Conservation (phyloP, 2,797 vertebrate genomes). For the Gadopsis marmoratus region DNA sequence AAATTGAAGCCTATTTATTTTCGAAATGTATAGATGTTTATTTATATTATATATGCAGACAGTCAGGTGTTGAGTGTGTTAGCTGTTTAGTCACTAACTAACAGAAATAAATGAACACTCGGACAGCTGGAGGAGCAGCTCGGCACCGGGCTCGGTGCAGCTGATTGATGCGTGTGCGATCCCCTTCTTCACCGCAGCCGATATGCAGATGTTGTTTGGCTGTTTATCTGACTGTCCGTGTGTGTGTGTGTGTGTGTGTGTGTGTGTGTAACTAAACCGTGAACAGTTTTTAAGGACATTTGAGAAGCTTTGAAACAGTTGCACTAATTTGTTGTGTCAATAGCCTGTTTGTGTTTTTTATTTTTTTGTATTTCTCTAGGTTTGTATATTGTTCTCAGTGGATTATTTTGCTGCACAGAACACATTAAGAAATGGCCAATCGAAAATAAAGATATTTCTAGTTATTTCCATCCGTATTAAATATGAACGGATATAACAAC, state of each 20-base stretch:
- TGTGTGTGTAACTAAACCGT: neutral
- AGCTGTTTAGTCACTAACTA: conserved; percentile 9
- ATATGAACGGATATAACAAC: neutral
- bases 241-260: neutral
- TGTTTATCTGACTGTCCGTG: conserved; percentile 1
- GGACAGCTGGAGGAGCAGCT: conserved; percentile 7
- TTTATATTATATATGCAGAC: neutral
- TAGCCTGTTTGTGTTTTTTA: neutral
- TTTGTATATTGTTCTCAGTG: conserved; percentile 2
- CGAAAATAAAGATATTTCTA: neutral
- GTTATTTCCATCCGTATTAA: neutral
- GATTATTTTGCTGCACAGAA: neutral
- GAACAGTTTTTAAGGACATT: neutral
- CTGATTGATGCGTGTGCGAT: conserved; percentile 33
- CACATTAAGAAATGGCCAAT: neutral
- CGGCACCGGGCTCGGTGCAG: conserved; percentile 14
- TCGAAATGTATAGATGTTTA: neutral
- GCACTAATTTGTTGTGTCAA: neutral
- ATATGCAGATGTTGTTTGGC: conserved; percentile 11
- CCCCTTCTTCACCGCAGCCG: conserved; percentile 27
- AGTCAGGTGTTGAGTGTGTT: neutral
- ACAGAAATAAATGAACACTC: conserved; percentile 15
- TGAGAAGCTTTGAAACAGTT: conserved; percentile 8
- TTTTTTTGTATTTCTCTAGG: neutral
- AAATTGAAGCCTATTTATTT: neutral